A percentile compares a stretch with the other conserved stretches of the same genome.
Evolutionary conservation across 2,888 invertebrate species (phyloP).

Genomic region (Macrosiphum euphorbiae): DNA sequence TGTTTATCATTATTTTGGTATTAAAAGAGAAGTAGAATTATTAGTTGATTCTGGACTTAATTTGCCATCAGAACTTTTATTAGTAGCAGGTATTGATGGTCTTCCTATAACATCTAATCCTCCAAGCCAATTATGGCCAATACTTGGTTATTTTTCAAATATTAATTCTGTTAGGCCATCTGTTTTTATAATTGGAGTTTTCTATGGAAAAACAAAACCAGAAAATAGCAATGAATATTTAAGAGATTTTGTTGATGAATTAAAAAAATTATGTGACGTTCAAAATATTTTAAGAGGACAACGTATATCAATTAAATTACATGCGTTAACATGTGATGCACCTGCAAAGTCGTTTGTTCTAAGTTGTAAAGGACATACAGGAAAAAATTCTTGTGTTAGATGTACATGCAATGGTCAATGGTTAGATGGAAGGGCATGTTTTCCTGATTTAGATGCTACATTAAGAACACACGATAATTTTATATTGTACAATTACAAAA

Average conservation of each 20-base stretch:
- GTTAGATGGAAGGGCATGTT: not conserved
- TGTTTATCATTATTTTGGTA: conserved; percentile 39
- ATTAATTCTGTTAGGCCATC: not conserved
- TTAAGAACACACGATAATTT: not conserved
- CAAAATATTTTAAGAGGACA: not conserved
- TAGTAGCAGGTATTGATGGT: conserved; percentile 36
- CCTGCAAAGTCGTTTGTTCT: conserved; percentile 8
- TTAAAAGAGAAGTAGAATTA: not conserved
- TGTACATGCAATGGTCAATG: not conserved
- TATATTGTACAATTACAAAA: not conserved
- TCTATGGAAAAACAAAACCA: conserved; percentile 26
- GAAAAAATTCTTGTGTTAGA: conserved; percentile 4
- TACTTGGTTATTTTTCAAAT: conserved; percentile 26
- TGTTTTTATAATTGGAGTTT: conserved; percentile 46
- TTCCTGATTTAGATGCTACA: conserved; percentile 11
- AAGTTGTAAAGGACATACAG: conserved; percentile 6
- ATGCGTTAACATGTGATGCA: not conserved
- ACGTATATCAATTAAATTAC: not conserved
- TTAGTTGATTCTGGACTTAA: not conserved
- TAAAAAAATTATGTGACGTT: not conserved
- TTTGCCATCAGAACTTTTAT: conserved; percentile 11
- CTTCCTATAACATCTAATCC: conserved; percentile 11
- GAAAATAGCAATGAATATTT: conserved; percentile 38
- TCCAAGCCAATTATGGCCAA: conserved; percentile 19
- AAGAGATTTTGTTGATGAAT: conserved; percentile 28